phyloP scores from a whole-genome alignment of 92 coral and sea anemone species.

The Umimayanthus chanpuru region DNA sequence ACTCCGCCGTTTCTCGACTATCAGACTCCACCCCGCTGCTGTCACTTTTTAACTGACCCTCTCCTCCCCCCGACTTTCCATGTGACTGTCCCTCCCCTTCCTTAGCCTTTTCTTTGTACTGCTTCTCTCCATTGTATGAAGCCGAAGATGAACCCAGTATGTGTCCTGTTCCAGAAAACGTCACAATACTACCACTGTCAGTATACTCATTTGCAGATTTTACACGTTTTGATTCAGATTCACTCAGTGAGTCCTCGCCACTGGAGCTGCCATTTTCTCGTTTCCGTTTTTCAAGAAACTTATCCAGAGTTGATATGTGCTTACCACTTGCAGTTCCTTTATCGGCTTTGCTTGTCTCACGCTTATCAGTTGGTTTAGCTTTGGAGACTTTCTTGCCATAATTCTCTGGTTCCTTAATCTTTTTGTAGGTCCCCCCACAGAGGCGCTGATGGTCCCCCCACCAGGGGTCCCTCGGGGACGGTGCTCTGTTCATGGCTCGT shows the following conservation, averaged over 20 bases:
- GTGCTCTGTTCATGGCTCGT: constrained; percentile 96
- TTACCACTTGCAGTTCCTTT: constrained; percentile 40
- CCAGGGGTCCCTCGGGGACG: constrained; percentile 94
- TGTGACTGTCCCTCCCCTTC: not conserved
- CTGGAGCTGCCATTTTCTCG: constrained; percentile 27
- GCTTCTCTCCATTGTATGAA: not conserved
- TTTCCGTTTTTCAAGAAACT: constrained; percentile 33
- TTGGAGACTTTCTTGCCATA: constrained; percentile 79
- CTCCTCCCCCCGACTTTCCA: not conserved
- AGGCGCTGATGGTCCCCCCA: constrained; percentile 93
- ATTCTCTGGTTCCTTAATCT: constrained; percentile 92
- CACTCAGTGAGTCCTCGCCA: constrained; percentile 1
- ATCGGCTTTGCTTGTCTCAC: not conserved
- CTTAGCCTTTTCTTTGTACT: not conserved
- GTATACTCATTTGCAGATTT: constrained; percentile 34
- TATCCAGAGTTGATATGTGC: constrained; percentile 40
- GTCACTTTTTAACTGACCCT: not conserved
- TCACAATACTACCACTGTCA: constrained; percentile 37
- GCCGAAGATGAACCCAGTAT: constrained; percentile 59
- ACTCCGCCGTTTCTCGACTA: not conserved
- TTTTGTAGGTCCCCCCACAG: constrained; percentile 95
- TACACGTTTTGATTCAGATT: constrained; percentile 15
- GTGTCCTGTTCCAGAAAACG: constrained; percentile 84
- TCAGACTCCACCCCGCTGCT: not conserved
- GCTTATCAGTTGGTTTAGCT: constrained; percentile 34